Evolutionary conservation across 2,113 vertebrate species (phyloP), one percentile per base, ranked within the genome.

Genomic region (Gorilla gorilla): DNA sequence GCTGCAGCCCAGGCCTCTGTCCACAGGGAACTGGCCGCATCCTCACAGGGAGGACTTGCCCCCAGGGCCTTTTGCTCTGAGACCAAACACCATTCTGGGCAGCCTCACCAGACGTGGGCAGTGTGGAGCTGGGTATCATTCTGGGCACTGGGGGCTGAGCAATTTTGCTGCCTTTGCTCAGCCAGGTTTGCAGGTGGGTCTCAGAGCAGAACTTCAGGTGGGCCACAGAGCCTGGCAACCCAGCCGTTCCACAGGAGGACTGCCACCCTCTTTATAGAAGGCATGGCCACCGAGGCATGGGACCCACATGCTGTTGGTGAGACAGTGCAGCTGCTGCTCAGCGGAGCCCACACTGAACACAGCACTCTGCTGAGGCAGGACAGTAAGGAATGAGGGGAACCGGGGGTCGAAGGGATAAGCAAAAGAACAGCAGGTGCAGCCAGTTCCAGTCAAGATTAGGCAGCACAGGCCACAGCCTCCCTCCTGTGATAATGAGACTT

Each of bases 161-260:
- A 0, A 14, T 27, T 59, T 6, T 35, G 55, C 1, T 1, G 40
- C 20, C 64, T 72, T 40, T 43, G 6, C 66, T 35, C 14, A 14
- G 18, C 66, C 27, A 0, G 9, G 45, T 25, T 18, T 25, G 13
- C 43, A 55, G 78, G 52, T 12, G 7, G 45, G 3, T 16, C 27
- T 27, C 48, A 6, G 14, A 38, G 40, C 0, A 32, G 76, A 6
- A 35, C 5, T 8, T 48, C 38, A 12, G 0, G 0, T 6, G 30
- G 1, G 43, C 32, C 27, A 3, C 4, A 2, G 14, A 40, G 35
- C 25, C 76, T 3, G 9, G 40, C 5, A 30, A 80, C 1, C 22
- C 22, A 0, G 10, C 79, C 18, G 5, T 5, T 38, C 79, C 79
- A 17, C 6, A 8, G 79, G n/a, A 52, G 40, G 40, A 38, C 38